A percentile compares a stretch with the other conserved stretches of the same genome.
phyloP scores from a whole-genome alignment of 2,888 invertebrate genomes.

The Andrena camellia region DNA sequence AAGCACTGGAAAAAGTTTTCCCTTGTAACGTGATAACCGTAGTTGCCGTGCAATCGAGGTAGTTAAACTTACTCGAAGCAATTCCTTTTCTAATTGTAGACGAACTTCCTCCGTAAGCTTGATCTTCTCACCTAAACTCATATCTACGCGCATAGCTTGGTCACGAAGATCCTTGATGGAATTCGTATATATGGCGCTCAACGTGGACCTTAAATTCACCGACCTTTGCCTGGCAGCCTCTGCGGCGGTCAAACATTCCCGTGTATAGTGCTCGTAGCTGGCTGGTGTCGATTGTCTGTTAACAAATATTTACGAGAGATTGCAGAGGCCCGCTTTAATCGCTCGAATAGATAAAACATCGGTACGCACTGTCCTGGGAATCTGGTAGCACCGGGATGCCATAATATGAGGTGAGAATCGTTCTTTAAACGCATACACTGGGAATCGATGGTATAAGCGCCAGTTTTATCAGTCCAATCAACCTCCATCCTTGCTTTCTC shows the following conservation, averaged over 20 bases:
- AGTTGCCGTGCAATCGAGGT: no score
- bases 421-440: slow-evolving; percentile 90
- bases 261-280: slow-evolving; percentile 94
- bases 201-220: slow-evolving; percentile 89
- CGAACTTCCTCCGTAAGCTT: slow-evolving; percentile 92
- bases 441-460: slow-evolving; percentile 92
- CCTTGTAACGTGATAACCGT: not conserved
- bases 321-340: not conserved
- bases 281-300: slow-evolving; percentile 92
- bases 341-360: not conserved
- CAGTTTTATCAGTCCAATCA: slow-evolving; percentile 96
- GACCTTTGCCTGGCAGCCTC: slow-evolving; percentile 92
- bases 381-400: slow-evolving; percentile 92
- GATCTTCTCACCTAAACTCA: slow-evolving; percentile 91
- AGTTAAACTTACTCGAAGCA: slow-evolving; percentile 86
- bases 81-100: slow-evolving; percentile 89
- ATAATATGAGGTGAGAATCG: slow-evolving; percentile 90
- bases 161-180: slow-evolving; percentile 92
- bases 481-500: slow-evolving; percentile 94
- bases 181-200: slow-evolving; percentile 91
- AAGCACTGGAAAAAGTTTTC: slow-evolving; percentile 86
- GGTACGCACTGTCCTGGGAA: slow-evolving; percentile 90
- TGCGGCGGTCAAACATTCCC: slow-evolving; percentile 91
- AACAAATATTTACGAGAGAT: slow-evolving; percentile 29
- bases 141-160: slow-evolving; percentile 94